Conservation (phyloP, 1,140 invertebrate species). For the Drepana arcuata region DNA sequence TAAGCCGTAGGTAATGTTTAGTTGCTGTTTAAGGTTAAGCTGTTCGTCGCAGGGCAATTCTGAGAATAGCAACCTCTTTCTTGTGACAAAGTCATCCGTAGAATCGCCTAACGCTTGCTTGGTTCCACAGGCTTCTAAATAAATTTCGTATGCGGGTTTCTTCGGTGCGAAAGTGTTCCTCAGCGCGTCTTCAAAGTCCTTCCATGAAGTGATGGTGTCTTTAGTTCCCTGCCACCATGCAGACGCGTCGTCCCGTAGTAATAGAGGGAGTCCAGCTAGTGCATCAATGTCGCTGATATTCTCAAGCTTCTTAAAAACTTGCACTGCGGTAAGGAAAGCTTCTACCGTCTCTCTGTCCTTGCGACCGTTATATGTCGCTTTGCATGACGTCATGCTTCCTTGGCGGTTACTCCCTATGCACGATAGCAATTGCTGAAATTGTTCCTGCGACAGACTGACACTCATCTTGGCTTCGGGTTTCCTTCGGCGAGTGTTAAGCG, state of each 20-base stretch:
- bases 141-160: slow-evolving; percentile 10
- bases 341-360: not conserved
- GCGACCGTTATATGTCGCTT: not conserved
- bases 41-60: slow-evolving; percentile 8
- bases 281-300: slow-evolving; percentile 4
- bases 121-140: slow-evolving; percentile 9
- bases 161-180: slow-evolving; percentile 6
- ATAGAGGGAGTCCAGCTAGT: slow-evolving; percentile 3
- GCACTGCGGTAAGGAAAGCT: slow-evolving; percentile 1
- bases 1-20: not conserved
- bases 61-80: slow-evolving; percentile 11
- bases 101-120: slow-evolving; percentile 3
- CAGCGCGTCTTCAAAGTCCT: slow-evolving; percentile 1
- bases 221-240: slow-evolving; percentile 9
- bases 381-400: no score
- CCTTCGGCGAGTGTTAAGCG: no score
- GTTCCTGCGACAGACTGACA: no score
- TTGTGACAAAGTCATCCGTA: slow-evolving; percentile 16
- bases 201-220: slow-evolving; percentile 2
- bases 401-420: no score
- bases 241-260: slow-evolving; percentile 7
- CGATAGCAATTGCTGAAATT: no score
- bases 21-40: not conserved
- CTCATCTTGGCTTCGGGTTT: no score
- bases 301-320: slow-evolving; percentile 1